phyloP scores from a whole-genome alignment of 1,140 invertebrate species.

The Rhyzopertha dominica region DNA sequence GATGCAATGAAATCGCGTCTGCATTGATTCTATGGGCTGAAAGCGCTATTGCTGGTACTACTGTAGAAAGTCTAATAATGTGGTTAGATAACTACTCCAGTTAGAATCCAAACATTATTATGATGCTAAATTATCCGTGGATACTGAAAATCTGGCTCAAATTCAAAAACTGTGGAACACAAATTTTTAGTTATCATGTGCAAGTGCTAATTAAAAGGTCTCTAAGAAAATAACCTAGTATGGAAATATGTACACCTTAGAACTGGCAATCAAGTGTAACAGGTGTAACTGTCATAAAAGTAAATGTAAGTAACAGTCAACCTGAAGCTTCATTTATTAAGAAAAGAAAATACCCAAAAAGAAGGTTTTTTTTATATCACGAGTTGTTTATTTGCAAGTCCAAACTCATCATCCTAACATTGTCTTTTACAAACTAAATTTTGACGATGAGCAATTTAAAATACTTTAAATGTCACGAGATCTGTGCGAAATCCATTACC shows the following conservation, averaged over 20 bases:
- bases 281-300: neutral
- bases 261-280: conserved; percentile 19
- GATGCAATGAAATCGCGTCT: conserved; percentile 15
- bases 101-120: conserved; percentile 12
- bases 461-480: no score
- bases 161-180: conserved; percentile 31
- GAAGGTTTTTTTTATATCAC: conserved; percentile 2
- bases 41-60: conserved; percentile 5
- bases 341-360: neutral
- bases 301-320: neutral
- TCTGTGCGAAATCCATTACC: no score
- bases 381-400: no score
- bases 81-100: conserved; percentile 15
- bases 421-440: no score
- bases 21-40: conserved; percentile 10
- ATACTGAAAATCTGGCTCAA: conserved; percentile 5
- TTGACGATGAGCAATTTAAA: no score
- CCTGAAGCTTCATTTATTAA: neutral
- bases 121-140: conserved; percentile 7
- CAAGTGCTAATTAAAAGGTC: conserved; percentile 30
- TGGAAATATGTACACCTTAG: conserved; percentile 21
- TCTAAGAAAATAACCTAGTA: conserved; percentile 17
- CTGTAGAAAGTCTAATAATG: conserved; percentile 11
- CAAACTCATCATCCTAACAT: no score
- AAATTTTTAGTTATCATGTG: conserved; percentile 38